Percentiles rank a stretch among this genome's conserved stretches.
phyloP scores from a whole-genome alignment of 1,140 invertebrate species.

The Plutomurus gul region DNA sequence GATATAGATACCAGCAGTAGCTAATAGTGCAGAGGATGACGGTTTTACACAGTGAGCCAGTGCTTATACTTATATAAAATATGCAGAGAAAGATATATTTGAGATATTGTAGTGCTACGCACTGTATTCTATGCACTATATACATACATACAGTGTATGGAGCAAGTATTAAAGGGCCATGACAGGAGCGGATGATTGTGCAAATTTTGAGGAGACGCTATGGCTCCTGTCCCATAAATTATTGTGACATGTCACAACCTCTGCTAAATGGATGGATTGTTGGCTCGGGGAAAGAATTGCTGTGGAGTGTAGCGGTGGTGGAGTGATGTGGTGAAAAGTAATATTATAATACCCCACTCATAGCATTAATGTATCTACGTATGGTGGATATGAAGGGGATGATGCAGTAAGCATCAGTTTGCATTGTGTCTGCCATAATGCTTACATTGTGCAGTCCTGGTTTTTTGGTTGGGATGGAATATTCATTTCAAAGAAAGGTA shows the following conservation, averaged over 20 bases:
- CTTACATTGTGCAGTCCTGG: not conserved
- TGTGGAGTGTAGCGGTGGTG: not conserved
- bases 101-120: no score
- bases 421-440: not conserved
- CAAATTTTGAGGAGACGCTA: conserved; percentile 28
- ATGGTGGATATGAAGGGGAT: conserved; percentile 1
- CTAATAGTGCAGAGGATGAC: no score
- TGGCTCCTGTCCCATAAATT: conserved; percentile 28
- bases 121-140: no score
- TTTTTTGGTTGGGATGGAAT: not conserved
- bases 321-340: conserved; percentile 25
- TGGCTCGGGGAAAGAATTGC: not conserved
- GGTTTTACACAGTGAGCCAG: no score
- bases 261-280: conserved; percentile 22
- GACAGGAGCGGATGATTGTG: conserved; percentile 19
- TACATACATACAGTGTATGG: not conserved
- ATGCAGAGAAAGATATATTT: no score
- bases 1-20: no score
- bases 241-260: conserved; percentile 17
- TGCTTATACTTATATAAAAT: no score
- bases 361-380: not conserved
- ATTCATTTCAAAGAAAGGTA: not conserved
- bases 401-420: not conserved
- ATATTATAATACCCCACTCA: not conserved
- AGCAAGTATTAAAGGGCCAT: not conserved